Percentiles rank a stretch among this genome's conserved stretches.
These are phyloP conservation scores for Nymphalis c-album DNA, from an alignment of 2,888 invertebrate genomes.

Conservation along the genomic window DNA sequence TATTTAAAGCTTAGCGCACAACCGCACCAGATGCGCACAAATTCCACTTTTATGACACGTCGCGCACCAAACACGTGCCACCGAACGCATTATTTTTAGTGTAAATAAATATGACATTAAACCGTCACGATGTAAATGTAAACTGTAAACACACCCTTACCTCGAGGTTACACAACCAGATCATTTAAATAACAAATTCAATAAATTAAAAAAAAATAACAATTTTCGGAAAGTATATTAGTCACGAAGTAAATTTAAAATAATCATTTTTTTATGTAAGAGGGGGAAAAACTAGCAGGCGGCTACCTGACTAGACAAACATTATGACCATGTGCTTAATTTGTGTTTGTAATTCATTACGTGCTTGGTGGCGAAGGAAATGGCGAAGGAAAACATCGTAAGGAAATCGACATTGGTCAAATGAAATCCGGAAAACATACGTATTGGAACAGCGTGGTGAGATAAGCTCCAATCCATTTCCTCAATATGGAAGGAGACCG, in stretches of 20 bases:
- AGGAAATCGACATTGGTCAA: no score
- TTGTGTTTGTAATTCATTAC: no score
- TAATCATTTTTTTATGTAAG: not conserved
- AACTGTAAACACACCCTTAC: slow-evolving; percentile 75
- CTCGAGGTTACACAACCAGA: slow-evolving; percentile 20
- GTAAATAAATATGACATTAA: slow-evolving; percentile 68
- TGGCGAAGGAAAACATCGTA: no score
- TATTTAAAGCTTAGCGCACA: slow-evolving; percentile 52
- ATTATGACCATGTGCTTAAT: no score
- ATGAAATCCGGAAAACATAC: no score
- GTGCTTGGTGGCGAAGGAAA: no score
- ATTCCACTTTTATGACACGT: slow-evolving; percentile 70
- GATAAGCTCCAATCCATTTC: no score
- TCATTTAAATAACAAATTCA: not conserved
- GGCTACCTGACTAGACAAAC: no score
- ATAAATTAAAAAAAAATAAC: not conserved
- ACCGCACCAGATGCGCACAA: slow-evolving; percentile 67
- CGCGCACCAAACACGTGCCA: slow-evolving; percentile 61
- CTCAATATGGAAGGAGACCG: no score
- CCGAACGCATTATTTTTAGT: slow-evolving; percentile 59
- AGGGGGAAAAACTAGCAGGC: no score
- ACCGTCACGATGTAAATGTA: slow-evolving; percentile 52
- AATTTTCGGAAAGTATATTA: not conserved
- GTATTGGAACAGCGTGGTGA: no score
- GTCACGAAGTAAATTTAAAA: not conserved